Evolutionary conservation across 1,140 invertebrate species (phyloP).

Genomic region (Solenopsis invicta): DNA sequence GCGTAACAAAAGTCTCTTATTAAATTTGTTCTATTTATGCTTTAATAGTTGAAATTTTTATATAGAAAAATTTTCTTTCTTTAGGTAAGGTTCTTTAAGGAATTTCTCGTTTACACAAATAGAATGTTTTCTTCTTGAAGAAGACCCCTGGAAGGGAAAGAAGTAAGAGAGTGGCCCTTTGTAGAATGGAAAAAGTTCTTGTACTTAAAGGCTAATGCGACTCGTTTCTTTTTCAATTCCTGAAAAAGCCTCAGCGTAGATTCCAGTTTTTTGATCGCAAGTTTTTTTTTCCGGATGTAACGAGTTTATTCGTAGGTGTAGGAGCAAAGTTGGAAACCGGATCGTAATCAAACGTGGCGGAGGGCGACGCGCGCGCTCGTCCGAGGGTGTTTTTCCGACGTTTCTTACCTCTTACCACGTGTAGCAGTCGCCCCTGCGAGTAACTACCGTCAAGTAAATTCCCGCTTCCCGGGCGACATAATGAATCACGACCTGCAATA

Average conservation of each 20-base stretch:
- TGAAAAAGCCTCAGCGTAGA: background rate
- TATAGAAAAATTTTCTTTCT: background rate
- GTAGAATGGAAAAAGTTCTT: background rate
- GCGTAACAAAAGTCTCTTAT: background rate
- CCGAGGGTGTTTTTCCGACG: constrained; percentile 2
- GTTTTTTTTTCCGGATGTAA: background rate
- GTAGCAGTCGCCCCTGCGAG: background rate
- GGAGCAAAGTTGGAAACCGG: constrained; percentile 26
- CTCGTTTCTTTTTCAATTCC: constrained; percentile 14
- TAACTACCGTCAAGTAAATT: constrained; percentile 39
- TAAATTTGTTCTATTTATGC: background rate
- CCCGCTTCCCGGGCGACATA: background rate
- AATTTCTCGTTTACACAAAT: background rate
- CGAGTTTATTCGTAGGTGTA: constrained; percentile 4
- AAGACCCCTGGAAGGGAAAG: background rate
- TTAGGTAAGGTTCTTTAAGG: background rate
- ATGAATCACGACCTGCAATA: constrained; percentile 50
- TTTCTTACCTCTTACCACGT: constrained; percentile 41
- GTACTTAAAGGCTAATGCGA: background rate
- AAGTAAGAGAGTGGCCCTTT: background rate
- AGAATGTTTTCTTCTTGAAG: background rate
- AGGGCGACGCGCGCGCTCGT: background rate
- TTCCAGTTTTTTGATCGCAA: background rate
- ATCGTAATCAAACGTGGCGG: constrained; percentile 49
- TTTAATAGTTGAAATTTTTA: background rate